Evolutionary conservation across 2,113 vertebrate species (phyloP), one percentile per base, ranked within the genome.

Genomic region (Irena cyanogastra): DNA sequence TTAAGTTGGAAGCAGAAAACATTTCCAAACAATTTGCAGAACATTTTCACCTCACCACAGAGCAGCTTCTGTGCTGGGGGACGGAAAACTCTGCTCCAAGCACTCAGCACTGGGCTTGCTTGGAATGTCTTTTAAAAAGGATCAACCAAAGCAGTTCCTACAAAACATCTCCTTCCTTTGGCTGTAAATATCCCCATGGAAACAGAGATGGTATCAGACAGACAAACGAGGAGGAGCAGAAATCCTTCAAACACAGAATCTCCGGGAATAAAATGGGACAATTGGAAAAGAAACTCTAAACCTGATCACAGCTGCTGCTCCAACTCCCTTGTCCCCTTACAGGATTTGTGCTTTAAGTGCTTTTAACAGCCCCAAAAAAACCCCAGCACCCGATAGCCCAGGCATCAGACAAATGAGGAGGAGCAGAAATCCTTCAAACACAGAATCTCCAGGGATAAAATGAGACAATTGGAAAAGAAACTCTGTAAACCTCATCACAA

Each of bases 171-270:
- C 84, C 80, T 59, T 75, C 76, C 85, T 57, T 20, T 20, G 95
- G 89, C 92, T 96, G 92, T 50, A 83, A 87, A 88, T 39, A 81
- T 97, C 89, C 94, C 95, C 96, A 96, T 94, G 95, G 94, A 60
- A 97, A 97, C 93, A 12, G 96, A 50, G 14, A 59, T 68, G 93
- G 74, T 60, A n/a, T n/a, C 91, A 91, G 75, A 64, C 74, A 90
- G 30, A 72, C 49, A 56, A 31, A 74, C 2, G 71, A 83, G 83
- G 80, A 92, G 86, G 14, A 79, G 86, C 80, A 22, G 28, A 89
- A 91, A 89, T 24, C 74, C 83, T 91, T 77, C 92, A 71, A 21
- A 31, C 0, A 4, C 49, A 11, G 31, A 45, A 5, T 10, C 45
- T 83, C 54, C 64, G 49, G 83, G 56, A 65, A 27, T 47, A 53